A percentile compares a stretch with the other conserved stretches of the same genome.
phyloP scores from a whole-genome alignment of 2,113 vertebrate genomes.

The Megaptera novaeangliae region DNA sequence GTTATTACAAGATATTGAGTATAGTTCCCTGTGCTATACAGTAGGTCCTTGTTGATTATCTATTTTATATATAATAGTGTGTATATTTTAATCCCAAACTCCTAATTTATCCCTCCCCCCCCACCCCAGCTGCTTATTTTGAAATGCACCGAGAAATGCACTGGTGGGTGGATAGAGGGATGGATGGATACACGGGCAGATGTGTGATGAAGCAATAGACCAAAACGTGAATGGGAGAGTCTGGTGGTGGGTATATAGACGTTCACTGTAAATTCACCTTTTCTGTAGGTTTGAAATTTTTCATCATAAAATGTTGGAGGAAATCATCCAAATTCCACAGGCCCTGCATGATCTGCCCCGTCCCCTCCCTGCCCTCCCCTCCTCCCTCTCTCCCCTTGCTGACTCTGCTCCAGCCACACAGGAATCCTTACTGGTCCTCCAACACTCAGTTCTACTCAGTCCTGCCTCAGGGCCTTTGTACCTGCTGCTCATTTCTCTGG shows the following conservation, averaged over 20 bases:
- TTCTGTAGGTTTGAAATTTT: not conserved
- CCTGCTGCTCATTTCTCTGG: not conserved
- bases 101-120: not conserved
- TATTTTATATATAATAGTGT: not conserved
- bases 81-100: not conserved
- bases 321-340: not conserved
- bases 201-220: not conserved
- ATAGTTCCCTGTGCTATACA: not conserved
- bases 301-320: not conserved
- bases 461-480: not conserved
- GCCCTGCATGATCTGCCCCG: not conserved
- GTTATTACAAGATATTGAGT: not conserved
- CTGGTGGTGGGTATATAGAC: not conserved
- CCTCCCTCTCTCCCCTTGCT: not conserved
- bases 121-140: not conserved
- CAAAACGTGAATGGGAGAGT: not conserved
- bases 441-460: not conserved
- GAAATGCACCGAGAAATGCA: not conserved
- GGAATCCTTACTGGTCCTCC: not conserved
- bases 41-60: not conserved
- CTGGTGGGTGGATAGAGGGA: not conserved
- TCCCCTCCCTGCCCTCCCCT: not conserved
- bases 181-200: not conserved
- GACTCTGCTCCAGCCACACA: not conserved
- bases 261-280: not conserved